Conservation (phyloP, 2,888 invertebrate species). For the Drosophila borborema region DNA sequence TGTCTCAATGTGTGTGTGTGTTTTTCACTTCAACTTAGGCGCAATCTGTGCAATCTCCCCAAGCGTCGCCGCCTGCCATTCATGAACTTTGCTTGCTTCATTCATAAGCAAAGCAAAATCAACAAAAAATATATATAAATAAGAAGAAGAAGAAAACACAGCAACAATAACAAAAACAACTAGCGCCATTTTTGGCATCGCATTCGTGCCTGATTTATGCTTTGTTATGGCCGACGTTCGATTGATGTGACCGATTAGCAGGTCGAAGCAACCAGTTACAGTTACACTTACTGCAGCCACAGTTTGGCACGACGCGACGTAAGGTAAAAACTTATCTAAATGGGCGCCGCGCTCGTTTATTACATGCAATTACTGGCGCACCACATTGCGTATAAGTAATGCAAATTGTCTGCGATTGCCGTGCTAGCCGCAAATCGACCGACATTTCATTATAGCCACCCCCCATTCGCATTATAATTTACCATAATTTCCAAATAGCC, state of each 20-base stretch:
- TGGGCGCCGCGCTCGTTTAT: constrained; percentile 67
- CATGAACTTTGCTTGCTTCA: constrained; percentile 51
- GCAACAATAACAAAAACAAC: constrained; percentile 12
- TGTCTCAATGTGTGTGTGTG: constrained; percentile 17
- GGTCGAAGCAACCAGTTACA: constrained; percentile 46
- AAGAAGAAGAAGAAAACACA: constrained; percentile 7
- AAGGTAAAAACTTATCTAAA: constrained; percentile 72
- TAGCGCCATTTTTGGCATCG: constrained; percentile 57
- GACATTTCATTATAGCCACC: constrained; percentile 50
- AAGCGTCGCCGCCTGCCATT: constrained; percentile 41
- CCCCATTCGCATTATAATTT: constrained; percentile 56
- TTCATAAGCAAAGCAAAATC: constrained; percentile 46
- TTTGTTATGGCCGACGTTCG: constrained; percentile 57
- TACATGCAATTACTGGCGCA: constrained; percentile 68
- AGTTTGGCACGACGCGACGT: constrained; percentile 6
- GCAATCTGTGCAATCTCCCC: constrained; percentile 56
- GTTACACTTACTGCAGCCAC: constrained; percentile 38
- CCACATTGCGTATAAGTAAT: constrained; percentile 71
- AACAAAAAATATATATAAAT: constrained; percentile 8
- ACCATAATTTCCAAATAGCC: constrained; percentile 63
- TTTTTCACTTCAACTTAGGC: constrained; percentile 40
- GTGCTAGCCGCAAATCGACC: constrained; percentile 35
- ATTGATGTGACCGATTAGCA: constrained; percentile 60
- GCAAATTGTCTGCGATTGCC: constrained; percentile 49
- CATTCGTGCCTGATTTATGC: constrained; percentile 52